Conservation (phyloP, 2,888 invertebrate genomes). For the Podotricha telesiphe region DNA sequence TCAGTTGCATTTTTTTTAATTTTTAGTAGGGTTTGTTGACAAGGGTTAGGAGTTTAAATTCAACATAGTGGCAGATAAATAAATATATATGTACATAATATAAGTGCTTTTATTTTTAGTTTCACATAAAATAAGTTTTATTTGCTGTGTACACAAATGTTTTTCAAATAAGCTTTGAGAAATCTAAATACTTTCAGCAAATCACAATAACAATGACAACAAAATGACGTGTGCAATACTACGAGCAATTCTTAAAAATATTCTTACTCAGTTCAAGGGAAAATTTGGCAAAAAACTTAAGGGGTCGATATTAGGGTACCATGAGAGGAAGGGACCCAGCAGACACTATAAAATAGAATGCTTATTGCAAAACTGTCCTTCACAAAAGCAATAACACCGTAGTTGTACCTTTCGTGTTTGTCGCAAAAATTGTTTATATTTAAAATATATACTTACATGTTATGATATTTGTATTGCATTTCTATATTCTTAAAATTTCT, state of each 20-base stretch:
- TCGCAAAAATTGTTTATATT: not conserved
- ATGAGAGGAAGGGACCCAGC: constrained; percentile 25
- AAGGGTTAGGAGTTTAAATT: no score
- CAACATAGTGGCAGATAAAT: no score
- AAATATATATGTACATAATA: no score
- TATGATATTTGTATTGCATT: no score
- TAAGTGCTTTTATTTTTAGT: no score
- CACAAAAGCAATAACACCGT: constrained; percentile 38
- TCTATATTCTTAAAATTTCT: no score
- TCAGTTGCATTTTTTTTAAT: not conserved
- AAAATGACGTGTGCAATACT: not conserved
- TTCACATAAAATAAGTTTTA: no score
- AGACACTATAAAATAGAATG: constrained; percentile 41
- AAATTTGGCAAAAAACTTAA: constrained; percentile 20
- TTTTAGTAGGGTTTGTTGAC: not conserved
- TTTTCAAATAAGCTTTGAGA: no score
- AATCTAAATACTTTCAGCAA: not conserved
- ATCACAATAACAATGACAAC: not conserved
- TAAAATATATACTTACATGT: no score
- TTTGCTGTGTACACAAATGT: no score
- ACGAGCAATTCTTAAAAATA: constrained; percentile 8
- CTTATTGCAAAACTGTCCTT: constrained; percentile 41
- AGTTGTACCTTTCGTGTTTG: not conserved
- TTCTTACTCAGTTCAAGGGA: constrained; percentile 5
- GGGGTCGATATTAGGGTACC: constrained; percentile 24